Evolutionary conservation across 2,113 vertebrate genomes (phyloP).

Genomic region (Thinocorus orbignyianus): DNA sequence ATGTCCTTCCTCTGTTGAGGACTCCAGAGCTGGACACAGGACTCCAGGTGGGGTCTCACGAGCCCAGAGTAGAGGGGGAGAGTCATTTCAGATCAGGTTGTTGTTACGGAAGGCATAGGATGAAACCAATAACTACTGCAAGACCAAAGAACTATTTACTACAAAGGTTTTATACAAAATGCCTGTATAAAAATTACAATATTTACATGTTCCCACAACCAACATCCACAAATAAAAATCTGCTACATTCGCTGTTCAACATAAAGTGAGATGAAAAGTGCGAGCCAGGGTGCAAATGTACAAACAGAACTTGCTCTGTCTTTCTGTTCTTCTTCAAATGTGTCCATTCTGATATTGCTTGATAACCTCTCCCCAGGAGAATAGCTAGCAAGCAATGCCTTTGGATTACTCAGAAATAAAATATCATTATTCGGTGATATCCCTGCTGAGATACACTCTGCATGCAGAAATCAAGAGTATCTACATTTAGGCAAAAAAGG

Average conservation of each 20-base stretch:
- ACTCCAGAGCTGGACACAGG: too few species aligned
- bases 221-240: not conserved
- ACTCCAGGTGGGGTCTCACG: too few species aligned
- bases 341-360: not conserved
- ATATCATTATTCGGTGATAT: not conserved
- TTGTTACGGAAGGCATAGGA: not conserved
- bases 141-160: not conserved
- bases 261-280: not conserved
- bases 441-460: not conserved
- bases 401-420: not conserved
- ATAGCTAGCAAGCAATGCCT: not conserved
- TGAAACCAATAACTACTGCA: not conserved
- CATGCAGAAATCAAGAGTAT: not conserved
- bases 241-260: constrained; percentile 28
- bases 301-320: not conserved
- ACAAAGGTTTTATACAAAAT: constrained; percentile 46
- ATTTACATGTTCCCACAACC: not conserved
- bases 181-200: constrained; percentile 4
- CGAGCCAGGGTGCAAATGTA: not conserved
- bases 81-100: not conserved
- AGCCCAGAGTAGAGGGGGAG: not conserved
- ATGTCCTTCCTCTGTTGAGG: too few species aligned
- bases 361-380: not conserved
- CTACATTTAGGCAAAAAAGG: not conserved
- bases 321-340: not conserved